A percentile compares a stretch with the other conserved stretches of the same genome.
These are phyloP conservation scores for Phoeniculus purpureus DNA, from an alignment of 2,797 vertebrate species.

Conservation along the genomic window DNA sequence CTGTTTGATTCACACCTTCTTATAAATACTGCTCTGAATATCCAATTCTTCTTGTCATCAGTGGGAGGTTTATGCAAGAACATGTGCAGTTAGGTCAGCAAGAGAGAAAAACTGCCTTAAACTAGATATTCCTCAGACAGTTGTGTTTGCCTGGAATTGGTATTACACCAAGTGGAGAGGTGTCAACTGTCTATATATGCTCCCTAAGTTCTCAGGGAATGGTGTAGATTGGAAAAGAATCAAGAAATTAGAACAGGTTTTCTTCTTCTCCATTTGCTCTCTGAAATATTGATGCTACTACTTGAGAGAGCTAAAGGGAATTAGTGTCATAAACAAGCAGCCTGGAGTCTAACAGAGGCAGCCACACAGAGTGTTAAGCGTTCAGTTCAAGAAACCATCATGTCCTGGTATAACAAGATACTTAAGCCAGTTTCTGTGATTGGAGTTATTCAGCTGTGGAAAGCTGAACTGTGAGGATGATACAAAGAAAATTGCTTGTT, in stretches of 20 bases:
- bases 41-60: neutral
- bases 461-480: neutral
- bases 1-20: neutral
- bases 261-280: neutral
- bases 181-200: neutral
- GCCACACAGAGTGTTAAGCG: neutral
- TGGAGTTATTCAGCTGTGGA: neutral
- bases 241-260: neutral
- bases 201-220: neutral
- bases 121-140: neutral
- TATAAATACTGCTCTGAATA: neutral
- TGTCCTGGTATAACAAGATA: neutral
- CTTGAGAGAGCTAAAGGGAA: conserved; percentile 24
- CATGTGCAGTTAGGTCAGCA: neutral
- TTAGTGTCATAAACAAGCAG: conserved; percentile 25
- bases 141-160: neutral
- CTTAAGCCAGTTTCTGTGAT: neutral
- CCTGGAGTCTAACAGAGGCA: neutral
- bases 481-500: neutral
- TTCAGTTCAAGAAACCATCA: neutral
- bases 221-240: neutral
- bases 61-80: neutral
- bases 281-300: neutral
- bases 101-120: neutral
- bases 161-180: neutral